Percentiles rank a stretch among this genome's conserved stretches.
Conservation (phyloP, 2,113 vertebrate genomes). For the Leucoraja erinaceus region DNA sequence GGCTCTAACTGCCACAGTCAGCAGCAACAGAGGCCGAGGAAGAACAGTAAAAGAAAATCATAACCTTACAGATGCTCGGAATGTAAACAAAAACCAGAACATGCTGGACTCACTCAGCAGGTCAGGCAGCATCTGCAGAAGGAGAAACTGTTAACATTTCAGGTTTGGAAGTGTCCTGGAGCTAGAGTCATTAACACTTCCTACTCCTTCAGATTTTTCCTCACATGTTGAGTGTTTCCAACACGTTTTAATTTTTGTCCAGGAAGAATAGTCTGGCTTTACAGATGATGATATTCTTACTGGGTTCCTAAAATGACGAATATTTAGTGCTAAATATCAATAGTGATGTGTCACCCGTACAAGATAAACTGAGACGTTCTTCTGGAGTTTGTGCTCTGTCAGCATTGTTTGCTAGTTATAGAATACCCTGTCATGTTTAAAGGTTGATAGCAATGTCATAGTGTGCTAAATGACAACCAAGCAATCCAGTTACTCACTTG, state of each 20-base stretch:
- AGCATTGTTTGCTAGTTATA: not conserved
- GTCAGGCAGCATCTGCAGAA: too few species aligned
- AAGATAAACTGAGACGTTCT: not conserved
- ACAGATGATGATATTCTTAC: not conserved
- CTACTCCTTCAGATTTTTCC: too few species aligned
- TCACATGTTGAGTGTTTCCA: too few species aligned
- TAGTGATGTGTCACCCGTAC: not conserved
- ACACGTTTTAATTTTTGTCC: too few species aligned
- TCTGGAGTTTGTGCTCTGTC: not conserved
- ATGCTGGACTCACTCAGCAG: too few species aligned
- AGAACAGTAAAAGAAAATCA: not conserved
- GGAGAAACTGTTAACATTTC: too few species aligned
- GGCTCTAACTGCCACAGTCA: not conserved
- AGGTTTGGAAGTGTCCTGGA: too few species aligned
- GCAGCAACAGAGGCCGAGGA: not conserved
- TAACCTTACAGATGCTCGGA: too few species aligned
- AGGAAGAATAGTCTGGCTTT: not conserved
- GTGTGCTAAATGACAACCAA: not conserved
- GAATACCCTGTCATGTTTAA: not conserved
- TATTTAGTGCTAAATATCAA: not conserved
- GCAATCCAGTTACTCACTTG: slow-evolving; percentile 59
- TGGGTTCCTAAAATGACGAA: not conserved
- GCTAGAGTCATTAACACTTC: too few species aligned
- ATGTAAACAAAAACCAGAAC: too few species aligned
- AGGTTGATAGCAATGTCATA: not conserved